Conservation (phyloP, 2,113 vertebrate species). For the Empidonax alnorum region DNA sequence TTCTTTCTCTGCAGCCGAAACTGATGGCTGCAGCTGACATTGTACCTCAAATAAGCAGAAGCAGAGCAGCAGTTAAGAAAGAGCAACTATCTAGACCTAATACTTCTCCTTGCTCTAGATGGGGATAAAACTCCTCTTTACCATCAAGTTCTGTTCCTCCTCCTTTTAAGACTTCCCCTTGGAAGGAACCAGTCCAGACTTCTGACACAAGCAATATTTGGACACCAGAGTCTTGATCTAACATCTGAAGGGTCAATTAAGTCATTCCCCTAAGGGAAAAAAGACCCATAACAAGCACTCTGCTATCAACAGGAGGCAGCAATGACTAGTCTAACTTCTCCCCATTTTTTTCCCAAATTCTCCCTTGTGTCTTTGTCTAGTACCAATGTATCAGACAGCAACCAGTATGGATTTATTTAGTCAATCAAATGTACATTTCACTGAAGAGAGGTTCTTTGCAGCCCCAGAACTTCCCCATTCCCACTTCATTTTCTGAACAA, state of each 20-base stretch:
- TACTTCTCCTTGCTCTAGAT: neutral
- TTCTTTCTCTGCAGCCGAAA: slow-evolving; percentile 88
- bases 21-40: slow-evolving; percentile 96
- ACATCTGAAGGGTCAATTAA: slow-evolving; percentile 40
- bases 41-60: slow-evolving; percentile 82
- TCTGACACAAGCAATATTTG: slow-evolving; percentile 27
- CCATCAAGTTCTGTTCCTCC: neutral
- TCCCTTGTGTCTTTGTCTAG: neutral
- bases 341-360: neutral
- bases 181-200: slow-evolving; percentile 22
- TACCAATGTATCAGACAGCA: neutral
- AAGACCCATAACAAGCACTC: neutral
- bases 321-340: neutral
- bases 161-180: slow-evolving; percentile 1
- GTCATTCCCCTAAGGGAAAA: slow-evolving; percentile 18
- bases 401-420: neutral
- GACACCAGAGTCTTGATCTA: slow-evolving; percentile 8
- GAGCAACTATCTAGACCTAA: neutral
- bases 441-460: neutral
- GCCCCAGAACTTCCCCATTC: neutral
- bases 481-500: neutral
- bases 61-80: slow-evolving; percentile 7
- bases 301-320: neutral
- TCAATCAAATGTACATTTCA: neutral
- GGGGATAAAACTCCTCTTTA: neutral